Evolutionary conservation across 1,140 invertebrate species (phyloP).

Genomic region (Cryptotermes secundus): DNA sequence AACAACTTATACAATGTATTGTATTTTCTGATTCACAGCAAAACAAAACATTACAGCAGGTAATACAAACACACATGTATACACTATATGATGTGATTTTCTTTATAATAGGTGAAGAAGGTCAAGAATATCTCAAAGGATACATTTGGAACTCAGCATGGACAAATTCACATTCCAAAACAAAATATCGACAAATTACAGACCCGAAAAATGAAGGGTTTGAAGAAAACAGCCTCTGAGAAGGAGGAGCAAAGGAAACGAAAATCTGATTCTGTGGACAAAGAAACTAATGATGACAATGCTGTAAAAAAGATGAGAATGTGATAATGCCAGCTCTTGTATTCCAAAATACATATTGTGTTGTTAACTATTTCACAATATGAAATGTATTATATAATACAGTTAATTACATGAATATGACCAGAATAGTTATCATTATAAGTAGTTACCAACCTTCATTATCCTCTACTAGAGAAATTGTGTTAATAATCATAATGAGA

Average conservation of each 20-base stretch:
- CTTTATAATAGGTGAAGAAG: conserved; percentile 62
- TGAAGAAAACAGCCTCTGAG: conserved; percentile 73
- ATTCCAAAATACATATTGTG: background rate
- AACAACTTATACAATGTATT: too few species aligned
- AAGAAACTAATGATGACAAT: background rate
- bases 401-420: too few species aligned
- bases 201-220: conserved; percentile 91
- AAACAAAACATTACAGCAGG: background rate
- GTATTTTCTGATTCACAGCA: background rate
- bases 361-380: too few species aligned
- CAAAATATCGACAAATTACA: conserved; percentile 86
- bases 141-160: conserved; percentile 84
- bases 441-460: too few species aligned
- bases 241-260: conserved; percentile 51
- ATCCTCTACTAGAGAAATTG: too few species aligned
- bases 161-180: conserved; percentile 88
- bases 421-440: too few species aligned
- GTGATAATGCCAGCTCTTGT: background rate
- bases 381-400: too few species aligned
- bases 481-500: too few species aligned
- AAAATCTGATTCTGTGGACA: background rate
- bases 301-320: background rate
- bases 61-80: too few species aligned
- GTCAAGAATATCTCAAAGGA: conserved; percentile 91
- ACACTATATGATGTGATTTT: conserved; percentile 22